Base-by-base conservation (phyloP, 2,888 invertebrate genomes). In the Sinotaia quadrata region DNA sequence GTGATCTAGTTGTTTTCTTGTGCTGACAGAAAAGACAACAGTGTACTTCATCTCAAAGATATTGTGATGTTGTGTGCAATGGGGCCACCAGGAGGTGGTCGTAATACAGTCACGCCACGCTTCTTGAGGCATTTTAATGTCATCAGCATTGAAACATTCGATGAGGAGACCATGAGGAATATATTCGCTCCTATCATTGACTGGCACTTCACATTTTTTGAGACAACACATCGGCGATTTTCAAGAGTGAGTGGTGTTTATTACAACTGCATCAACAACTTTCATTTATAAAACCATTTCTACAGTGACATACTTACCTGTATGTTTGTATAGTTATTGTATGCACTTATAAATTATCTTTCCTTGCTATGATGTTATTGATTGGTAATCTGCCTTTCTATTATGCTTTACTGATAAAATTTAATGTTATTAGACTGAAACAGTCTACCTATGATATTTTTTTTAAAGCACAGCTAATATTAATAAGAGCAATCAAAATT, bases 181-280 rank as follows among this genome's bases (percentile, higher is more conserved):
- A 87, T 88, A 51, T 88, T 88, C 74, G 73, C 84, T 24, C 87
- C 88, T 7, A 86, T 87, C 54, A 75, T 85, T n/a, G 87, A 88
- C 74, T 87, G 87, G 86, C 88, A 88, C 75, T 87, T 88, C 70
- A 79, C 73, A 34, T 79, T 80, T n/a, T 87, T 81, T 76, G 87
- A 87, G 41, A 84, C 82, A 29, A 66, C 74, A 10, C 81, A 84
- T 10, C 75, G 84, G 24, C 78, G 80, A 68, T 87, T 81, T 74
- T 83, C 87, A 18, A 77, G 85, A 79, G 87, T 87, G 73, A 77
- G 79, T 65, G n/a, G 2, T 4, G 41, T 8, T 33, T 15, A 3
- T 41, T 41, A n/a, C n/a, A 3, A 1, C 1, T 1, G 2, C 3
- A 18, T 41, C 41, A n/a, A n/a, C n/a, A n/a, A n/a, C n/a, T n/a